These are phyloP conservation scores for Halcyon badia DNA, from an alignment of 2,797 vertebrate species.

Conservation along the genomic window DNA sequence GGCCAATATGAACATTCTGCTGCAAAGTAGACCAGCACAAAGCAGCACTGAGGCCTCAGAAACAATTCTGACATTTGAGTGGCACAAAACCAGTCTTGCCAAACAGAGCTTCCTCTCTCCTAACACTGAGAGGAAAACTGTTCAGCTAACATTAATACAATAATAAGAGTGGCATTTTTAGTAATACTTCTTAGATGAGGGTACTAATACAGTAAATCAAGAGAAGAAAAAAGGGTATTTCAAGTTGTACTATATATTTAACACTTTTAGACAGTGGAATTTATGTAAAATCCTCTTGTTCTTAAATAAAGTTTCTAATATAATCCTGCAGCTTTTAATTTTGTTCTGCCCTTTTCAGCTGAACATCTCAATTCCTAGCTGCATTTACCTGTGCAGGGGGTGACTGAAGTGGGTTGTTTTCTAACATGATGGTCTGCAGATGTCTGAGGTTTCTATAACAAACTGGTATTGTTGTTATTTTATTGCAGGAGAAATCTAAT, in stretches of 20 bases:
- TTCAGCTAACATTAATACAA: not conserved
- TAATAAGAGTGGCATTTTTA: not conserved
- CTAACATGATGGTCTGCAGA: conserved; percentile 92
- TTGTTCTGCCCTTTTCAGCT: not conserved
- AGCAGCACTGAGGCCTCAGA: not conserved
- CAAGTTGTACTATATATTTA: not conserved
- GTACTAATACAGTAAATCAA: not conserved
- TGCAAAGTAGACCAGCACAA: not conserved
- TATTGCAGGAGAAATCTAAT: conserved; percentile 97
- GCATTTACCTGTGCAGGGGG: conserved; percentile 93
- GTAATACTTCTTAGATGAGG: not conserved
- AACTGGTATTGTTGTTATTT: conserved; percentile 91
- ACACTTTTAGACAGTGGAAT: not conserved
- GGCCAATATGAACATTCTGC: not conserved
- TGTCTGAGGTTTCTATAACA: conserved; percentile 92
- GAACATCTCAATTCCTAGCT: not conserved
- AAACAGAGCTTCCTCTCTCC: not conserved
- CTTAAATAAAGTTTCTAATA: not conserved
- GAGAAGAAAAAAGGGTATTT: not conserved
- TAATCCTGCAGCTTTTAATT: not conserved
- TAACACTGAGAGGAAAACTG: not conserved
- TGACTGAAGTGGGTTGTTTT: conserved; percentile 95
- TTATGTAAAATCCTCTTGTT: not conserved
- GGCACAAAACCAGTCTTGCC: not conserved
- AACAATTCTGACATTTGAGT: not conserved